Base-by-base conservation (phyloP, 2,888 invertebrate species). In the Calameuta pallipes region DNA sequence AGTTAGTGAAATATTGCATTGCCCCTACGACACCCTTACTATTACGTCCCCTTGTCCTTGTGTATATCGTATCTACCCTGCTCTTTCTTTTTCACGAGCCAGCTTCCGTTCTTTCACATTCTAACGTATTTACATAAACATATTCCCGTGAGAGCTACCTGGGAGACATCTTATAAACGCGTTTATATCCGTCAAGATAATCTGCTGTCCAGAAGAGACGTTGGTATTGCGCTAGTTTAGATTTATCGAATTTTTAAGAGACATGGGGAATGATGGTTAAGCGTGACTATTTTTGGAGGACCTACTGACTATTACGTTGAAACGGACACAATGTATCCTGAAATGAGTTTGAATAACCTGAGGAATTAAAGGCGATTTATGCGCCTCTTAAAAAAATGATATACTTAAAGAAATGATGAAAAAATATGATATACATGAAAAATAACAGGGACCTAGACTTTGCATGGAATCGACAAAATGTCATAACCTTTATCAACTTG, bases 11-110 rank as follows among this genome's bases (percentile, higher is more conserved):
- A 71, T 71, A 71, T 71, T 71, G 71, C 71, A 71, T 71, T 31
- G 71, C 71, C 71, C 15, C 71, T 31, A 34, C 76, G 71, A 74
- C 56, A 56, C 23, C 56, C 23, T 56, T 56, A 56, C 6, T 2
- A 9, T 15, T 56, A 56, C 56, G 23, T 9, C 23, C 56, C 23
- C 56, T 56, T 56, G 56, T 56, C 56, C 56, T 56, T 56, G 56
- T 56, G 9, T 56, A 56, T 56, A 56, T 56, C 56, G 56, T 74
- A 33, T 35, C 76, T 76, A 74, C 36, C 74, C 71, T 34, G 31
- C 37, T 75, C 76, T 15, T 73, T 75, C 74, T 76, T 36, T 75
- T 75, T 75, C 76, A 37, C 23, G 35, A 76, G 33, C 15, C 12
- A 70, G 70, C 70, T 70, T 70, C 30, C 70, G 70, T 70, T 70